Evolutionary conservation across 2,113 vertebrate species (phyloP).

Genomic region (Prietella phreatophila): DNA sequence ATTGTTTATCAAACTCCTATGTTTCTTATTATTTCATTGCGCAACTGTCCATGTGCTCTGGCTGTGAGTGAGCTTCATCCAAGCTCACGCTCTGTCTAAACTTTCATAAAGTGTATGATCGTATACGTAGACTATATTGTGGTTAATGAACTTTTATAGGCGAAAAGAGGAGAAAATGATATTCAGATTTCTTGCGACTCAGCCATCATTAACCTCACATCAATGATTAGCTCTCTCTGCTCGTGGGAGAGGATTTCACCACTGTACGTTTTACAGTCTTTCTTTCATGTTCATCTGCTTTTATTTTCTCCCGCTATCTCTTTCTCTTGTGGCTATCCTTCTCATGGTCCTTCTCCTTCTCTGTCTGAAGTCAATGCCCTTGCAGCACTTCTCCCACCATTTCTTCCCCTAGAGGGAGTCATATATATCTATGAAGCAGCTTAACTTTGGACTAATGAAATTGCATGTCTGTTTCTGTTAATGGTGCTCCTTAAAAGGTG

Average conservation of each 20-base stretch:
- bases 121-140: not conserved
- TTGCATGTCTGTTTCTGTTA: constrained; percentile 7
- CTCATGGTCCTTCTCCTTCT: constrained; percentile 3
- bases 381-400: constrained; percentile 21
- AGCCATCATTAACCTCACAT: constrained; percentile 42
- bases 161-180: constrained; percentile 32
- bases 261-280: constrained; percentile 42
- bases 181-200: constrained; percentile 16
- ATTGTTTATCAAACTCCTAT: not conserved
- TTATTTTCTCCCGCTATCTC: constrained; percentile 26
- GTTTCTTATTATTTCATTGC: not conserved
- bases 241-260: constrained; percentile 46
- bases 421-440: constrained; percentile 29
- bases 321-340: constrained; percentile 24
- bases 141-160: constrained; percentile 29
- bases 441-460: constrained; percentile 29
- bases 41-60: not conserved
- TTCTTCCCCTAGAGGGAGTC: constrained; percentile 25
- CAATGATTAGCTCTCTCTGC: constrained; percentile 41
- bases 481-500: constrained; percentile 4
- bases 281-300: constrained; percentile 28
- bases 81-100: not conserved
- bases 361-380: constrained; percentile 32
- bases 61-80: not conserved
- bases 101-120: not conserved